Conservation (phyloP, 2,113 vertebrate species). For the Callaeas wilsoni region DNA sequence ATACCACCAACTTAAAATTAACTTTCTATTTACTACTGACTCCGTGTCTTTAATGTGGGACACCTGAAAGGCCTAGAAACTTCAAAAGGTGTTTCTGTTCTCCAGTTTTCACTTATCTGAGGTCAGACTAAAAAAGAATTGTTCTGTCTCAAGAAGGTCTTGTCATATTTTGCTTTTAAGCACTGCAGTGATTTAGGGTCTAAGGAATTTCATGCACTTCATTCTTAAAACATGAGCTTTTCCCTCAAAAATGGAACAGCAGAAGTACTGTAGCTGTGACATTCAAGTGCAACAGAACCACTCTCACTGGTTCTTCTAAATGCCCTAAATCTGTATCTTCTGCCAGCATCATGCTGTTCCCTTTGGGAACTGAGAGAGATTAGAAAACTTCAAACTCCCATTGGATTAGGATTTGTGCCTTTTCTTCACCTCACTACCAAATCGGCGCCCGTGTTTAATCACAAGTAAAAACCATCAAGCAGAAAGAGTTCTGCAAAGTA, state of each 20-base stretch:
- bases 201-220: background rate
- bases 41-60: background rate
- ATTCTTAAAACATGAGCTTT: background rate
- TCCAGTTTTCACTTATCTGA: background rate
- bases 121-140: background rate
- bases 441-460: fast-evolving
- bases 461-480: background rate
- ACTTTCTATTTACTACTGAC: background rate
- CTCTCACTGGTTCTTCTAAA: background rate
- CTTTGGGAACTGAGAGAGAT: background rate
- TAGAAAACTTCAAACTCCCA: background rate
- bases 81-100: background rate
- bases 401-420: background rate
- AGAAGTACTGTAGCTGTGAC: background rate
- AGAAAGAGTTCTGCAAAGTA: background rate
- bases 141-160: background rate
- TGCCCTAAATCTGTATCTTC: too few species aligned
- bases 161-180: background rate
- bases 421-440: background rate
- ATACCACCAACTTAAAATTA: background rate
- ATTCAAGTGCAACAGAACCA: fast-evolving
- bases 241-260: background rate
- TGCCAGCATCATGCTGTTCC: background rate
- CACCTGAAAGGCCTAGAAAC: background rate
- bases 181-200: too few species aligned